phyloP scores from a whole-genome alignment of 2,113 vertebrate species.

The Gracilinanus agilis region DNA sequence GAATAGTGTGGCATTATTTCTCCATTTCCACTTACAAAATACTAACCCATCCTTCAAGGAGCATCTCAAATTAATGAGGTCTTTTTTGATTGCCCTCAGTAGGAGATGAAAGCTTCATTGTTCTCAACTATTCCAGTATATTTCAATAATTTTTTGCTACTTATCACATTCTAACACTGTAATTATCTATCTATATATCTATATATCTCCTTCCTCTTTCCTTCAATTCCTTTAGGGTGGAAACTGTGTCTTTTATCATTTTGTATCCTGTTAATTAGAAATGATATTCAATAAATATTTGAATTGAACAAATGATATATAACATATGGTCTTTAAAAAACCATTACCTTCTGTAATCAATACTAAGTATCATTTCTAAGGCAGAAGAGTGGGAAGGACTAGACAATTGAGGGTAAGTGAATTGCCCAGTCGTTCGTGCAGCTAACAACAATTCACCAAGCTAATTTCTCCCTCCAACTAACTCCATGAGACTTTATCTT shows the following conservation, averaged over 20 bases:
- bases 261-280: not conserved
- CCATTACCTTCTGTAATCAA: no score
- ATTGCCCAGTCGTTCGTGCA: no score
- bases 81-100: not conserved
- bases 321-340: not conserved
- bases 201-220: not conserved
- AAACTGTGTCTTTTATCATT: not conserved
- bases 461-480: not conserved
- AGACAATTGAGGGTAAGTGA: no score
- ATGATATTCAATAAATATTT: not conserved
- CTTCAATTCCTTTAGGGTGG: not conserved
- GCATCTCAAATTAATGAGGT: not conserved
- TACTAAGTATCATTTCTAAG: no score
- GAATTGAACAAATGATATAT: not conserved
- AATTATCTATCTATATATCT: not conserved
- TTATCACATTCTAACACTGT: not conserved
- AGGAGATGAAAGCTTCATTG: not conserved
- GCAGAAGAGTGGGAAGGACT: no score
- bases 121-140: not conserved
- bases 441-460: not conserved
- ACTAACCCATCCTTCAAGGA: not conserved
- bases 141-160: not conserved
- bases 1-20: not conserved
- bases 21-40: not conserved
- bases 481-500: slow-evolving; percentile 12